A percentile compares a stretch with the other conserved stretches of the same genome.
phyloP scores from a whole-genome alignment of 2,113 vertebrate species.

The Peromyscus leucopus region DNA sequence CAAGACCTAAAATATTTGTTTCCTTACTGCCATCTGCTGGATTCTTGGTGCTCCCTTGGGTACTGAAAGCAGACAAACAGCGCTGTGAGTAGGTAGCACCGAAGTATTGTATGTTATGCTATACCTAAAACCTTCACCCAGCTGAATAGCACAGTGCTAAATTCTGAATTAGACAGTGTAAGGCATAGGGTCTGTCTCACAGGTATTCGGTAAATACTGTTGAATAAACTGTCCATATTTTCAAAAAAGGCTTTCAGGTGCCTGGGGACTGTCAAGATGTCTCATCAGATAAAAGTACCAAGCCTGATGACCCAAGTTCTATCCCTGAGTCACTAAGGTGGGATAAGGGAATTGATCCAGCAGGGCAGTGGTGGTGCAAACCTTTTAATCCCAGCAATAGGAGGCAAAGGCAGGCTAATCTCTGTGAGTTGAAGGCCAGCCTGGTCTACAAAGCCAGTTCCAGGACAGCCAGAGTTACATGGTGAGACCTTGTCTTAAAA shows the following conservation, averaged over 20 bases:
- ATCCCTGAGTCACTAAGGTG: not conserved
- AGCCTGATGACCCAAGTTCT: not conserved
- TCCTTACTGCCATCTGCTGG: slow-evolving; percentile 81
- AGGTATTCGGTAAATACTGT: slow-evolving; percentile 7
- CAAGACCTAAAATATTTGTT: slow-evolving; percentile 49
- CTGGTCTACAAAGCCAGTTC: not conserved
- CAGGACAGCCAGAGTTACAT: not conserved
- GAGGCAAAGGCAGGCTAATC: not conserved
- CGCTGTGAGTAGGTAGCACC: not conserved
- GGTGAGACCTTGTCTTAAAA: not conserved
- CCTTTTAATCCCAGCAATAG: no score
- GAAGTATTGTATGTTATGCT: slow-evolving; percentile 33
- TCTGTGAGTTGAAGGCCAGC: not conserved
- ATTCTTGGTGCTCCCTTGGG: slow-evolving; percentile 19
- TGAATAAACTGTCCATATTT: slow-evolving; percentile 53
- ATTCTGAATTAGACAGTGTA: not conserved
- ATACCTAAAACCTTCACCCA: not conserved
- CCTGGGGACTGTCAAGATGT: not conserved
- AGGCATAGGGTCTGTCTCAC: not conserved
- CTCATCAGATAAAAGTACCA: not conserved
- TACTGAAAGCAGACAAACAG: not conserved
- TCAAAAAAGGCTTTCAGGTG: not conserved
- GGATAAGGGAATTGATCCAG: not conserved
- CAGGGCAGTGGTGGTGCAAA: accelerated
- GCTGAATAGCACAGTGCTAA: not conserved